A percentile compares a stretch with the other conserved stretches of the same genome.
phyloP scores from a whole-genome alignment of 2,113 vertebrate species.

The Haemorhous mexicanus region DNA sequence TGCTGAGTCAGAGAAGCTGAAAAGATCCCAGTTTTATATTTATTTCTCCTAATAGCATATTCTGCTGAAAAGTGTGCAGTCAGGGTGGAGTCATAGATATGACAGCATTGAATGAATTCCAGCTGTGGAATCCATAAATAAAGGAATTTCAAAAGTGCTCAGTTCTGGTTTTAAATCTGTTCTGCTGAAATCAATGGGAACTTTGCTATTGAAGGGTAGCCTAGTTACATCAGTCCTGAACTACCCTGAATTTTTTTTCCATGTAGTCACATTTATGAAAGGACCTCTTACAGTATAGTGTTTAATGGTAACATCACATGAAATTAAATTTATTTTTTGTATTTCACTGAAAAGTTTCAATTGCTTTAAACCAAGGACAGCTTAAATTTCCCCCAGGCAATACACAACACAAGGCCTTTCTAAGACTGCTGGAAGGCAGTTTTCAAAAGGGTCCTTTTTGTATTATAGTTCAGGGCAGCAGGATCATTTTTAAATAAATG shows the following conservation, averaged over 20 bases:
- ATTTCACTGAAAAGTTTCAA: background rate
- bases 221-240: background rate
- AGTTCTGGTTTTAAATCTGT: background rate
- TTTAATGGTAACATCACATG: background rate
- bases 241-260: background rate
- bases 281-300: background rate
- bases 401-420: background rate
- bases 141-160: background rate
- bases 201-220: background rate
- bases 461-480: background rate
- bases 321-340: background rate
- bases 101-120: background rate
- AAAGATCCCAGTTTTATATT: background rate
- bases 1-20: background rate
- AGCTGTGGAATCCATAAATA: background rate
- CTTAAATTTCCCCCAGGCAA: background rate
- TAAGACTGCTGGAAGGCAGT: slow-evolving; percentile 6
- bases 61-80: background rate
- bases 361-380: slow-evolving; percentile 24
- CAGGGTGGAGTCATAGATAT: background rate
- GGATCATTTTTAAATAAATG: slow-evolving; percentile 39
- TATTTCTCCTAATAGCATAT: background rate
- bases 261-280: background rate
- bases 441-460: background rate
- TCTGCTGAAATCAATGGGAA: background rate